Evolutionary conservation across 2,797 vertebrate genomes (phyloP).

Genomic region (Hemitrygon akajei): DNA sequence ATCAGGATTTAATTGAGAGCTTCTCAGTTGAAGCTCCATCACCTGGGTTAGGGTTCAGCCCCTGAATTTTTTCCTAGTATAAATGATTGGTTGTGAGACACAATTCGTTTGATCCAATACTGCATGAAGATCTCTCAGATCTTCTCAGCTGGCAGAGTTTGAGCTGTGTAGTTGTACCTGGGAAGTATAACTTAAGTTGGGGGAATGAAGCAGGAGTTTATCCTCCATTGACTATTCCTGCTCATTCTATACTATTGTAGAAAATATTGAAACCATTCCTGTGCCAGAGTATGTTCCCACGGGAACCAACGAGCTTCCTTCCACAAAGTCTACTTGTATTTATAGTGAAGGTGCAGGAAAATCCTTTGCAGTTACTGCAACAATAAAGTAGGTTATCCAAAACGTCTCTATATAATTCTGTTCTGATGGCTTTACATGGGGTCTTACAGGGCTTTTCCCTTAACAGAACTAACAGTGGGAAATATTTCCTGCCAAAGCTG

Average conservation of each 20-base stretch:
- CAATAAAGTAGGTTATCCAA: too few species aligned
- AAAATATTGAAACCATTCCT: neutral
- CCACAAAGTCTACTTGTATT: too few species aligned
- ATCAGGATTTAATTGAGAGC: too few species aligned
- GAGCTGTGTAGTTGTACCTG: neutral
- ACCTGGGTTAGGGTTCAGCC: neutral
- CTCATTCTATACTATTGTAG: neutral
- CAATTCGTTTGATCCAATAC: neutral
- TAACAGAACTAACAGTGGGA: neutral
- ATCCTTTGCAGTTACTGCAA: too few species aligned
- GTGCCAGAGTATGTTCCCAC: neutral
- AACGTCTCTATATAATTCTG: too few species aligned
- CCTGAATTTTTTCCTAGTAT: neutral
- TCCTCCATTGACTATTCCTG: neutral
- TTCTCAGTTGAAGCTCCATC: neutral
- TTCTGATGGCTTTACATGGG: neutral
- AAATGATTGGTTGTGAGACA: neutral
- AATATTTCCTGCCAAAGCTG: neutral
- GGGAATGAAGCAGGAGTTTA: neutral
- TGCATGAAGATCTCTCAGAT: neutral
- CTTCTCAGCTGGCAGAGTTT: neutral
- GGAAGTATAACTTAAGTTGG: neutral
- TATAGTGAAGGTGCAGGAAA: too few species aligned
- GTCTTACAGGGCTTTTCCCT: neutral
- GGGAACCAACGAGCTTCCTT: too few species aligned